Conservation (phyloP, 1,140 invertebrate genomes). For the Drosophila grimshawi region DNA sequence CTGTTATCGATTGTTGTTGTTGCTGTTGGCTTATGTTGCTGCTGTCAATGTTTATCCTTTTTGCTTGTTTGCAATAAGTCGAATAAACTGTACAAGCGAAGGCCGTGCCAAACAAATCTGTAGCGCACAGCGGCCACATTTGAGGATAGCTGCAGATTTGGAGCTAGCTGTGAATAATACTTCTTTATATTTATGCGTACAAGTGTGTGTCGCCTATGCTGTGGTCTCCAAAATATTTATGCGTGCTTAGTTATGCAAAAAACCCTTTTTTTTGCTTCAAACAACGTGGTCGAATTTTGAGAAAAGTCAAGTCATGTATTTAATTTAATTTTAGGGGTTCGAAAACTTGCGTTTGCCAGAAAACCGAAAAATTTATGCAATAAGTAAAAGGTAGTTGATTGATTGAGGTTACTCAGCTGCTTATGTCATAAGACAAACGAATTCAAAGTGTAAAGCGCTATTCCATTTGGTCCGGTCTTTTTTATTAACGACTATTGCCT, state of each 20-base stretch:
- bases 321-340: not conserved
- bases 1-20: constrained; percentile 37
- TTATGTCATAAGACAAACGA: not conserved
- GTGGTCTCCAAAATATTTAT: constrained; percentile 33
- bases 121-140: constrained; percentile 28
- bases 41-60: constrained; percentile 52
- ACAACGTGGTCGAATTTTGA: not conserved
- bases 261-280: constrained; percentile 3
- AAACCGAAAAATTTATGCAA: too few relatives aligned
- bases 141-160: constrained; percentile 16
- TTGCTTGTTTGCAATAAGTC: constrained; percentile 58
- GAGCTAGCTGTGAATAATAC: constrained; percentile 19
- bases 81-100: constrained; percentile 33
- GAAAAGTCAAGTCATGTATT: constrained; percentile 15
- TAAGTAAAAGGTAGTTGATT: constrained; percentile 5
- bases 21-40: constrained; percentile 18
- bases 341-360: not conserved
- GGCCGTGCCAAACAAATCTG: constrained; percentile 63
- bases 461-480: too few relatives aligned
- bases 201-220: constrained; percentile 23
- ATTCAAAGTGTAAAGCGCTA: not conserved
- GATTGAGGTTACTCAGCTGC: constrained; percentile 12
- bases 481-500: too few relatives aligned
- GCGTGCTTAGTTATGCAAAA: constrained; percentile 18
- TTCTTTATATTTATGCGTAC: not conserved